Percentiles rank a stretch among this genome's conserved stretches.
These are phyloP conservation scores for Toxostoma redivivum DNA, from an alignment of 2,113 vertebrate species.

Conservation along the genomic window DNA sequence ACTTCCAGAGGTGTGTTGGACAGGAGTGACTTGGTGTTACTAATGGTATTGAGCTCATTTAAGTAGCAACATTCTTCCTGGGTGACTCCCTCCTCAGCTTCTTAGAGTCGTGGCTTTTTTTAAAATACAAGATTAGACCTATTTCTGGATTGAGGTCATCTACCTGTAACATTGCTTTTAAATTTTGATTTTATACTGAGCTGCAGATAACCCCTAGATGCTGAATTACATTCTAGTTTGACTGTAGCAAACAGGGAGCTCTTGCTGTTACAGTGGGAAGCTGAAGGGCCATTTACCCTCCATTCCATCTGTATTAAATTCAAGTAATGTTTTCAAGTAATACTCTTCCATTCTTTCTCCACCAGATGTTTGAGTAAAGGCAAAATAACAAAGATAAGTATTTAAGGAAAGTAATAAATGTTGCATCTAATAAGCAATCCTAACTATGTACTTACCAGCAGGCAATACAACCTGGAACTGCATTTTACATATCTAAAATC, in stretches of 20 bases:
- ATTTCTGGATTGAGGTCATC: background rate
- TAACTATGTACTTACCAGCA: background rate
- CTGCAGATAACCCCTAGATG: background rate
- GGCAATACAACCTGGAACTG: background rate
- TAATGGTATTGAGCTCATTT: background rate
- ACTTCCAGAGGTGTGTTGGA: background rate
- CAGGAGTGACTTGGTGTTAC: background rate
- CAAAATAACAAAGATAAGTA: background rate
- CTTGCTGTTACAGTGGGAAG: background rate
- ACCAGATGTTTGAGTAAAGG: background rate
- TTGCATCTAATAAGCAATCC: background rate
- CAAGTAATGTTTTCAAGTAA: background rate
- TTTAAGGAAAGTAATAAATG: background rate
- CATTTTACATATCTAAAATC: background rate
- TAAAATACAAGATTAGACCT: background rate
- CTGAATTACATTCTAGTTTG: background rate
- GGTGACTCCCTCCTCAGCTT: background rate
- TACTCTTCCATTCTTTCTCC: background rate
- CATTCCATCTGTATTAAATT: background rate
- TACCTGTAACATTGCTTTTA: background rate
- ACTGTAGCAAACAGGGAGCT: background rate
- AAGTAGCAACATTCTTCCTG: background rate
- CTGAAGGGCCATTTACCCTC: background rate
- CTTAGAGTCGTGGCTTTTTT: background rate
- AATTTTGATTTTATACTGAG: background rate